Evolutionary conservation across 2,888 invertebrate species (phyloP), one percentile per base, ranked within the genome.

Genomic region (Ochlodes sylvanus): DNA sequence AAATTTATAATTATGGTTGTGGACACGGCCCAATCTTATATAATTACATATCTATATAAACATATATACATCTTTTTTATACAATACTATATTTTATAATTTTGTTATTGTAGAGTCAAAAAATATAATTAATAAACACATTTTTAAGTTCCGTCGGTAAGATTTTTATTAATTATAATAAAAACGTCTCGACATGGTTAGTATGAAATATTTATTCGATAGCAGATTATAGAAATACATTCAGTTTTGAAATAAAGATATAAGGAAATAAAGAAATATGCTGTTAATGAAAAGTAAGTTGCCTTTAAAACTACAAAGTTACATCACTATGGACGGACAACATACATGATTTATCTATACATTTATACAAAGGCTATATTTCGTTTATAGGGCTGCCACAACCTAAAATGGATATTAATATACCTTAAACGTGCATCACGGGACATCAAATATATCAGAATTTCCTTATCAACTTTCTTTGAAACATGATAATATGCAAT

Each of bases 321-420:
- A 44, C 7, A 38, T 38, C 64, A 56, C 63, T 69, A 82, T 81
- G 87, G 87, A 87, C 88, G 87, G 86, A 87, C 76, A 82, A 72
- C 64, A 50, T 47, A 47, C 47, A 47, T 15, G 17, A 73, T 76
- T 76, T 68, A 75, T 76, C 44, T 75, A 32, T 12, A 66, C 71
- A 70, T 74, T 71, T 67, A 68, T 70, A 70, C 50, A 19, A 19
- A 19, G 19, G 12, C 12, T 12, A 10, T 38, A 60, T 32, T 58
- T 47, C 14, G 56, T 21, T 9, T 19, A 38, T 44, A 38, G 60
- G 67, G 61, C 55, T 44, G 41, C 57, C 56, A 63, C 62, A 68
- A 63, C 47, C 47, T 55, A 17, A 38, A 14, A 5, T 47, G 27
- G 76, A 82, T 44, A 42, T 12, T 38, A 9, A 38, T 38, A n/a